Base-by-base conservation (phyloP, 2,888 invertebrate genomes). In the Drosophila percnosoma region DNA sequence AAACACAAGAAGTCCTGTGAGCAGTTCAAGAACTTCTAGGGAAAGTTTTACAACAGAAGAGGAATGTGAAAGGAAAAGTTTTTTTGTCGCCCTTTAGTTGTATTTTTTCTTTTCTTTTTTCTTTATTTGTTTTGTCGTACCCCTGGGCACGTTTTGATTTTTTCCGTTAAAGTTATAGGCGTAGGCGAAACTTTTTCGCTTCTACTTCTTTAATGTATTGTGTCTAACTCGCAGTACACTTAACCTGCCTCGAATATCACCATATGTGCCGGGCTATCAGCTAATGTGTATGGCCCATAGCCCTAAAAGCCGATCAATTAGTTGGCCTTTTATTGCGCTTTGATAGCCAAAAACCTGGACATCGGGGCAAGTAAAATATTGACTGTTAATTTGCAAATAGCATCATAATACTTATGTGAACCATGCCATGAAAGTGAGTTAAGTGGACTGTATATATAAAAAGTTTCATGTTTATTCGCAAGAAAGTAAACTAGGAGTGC, bases 221-320 rank as follows among this genome's bases (percentile, higher is more conserved):
- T 53, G 74, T 76, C 64, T 34, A 68, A 60, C 67, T 53, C 53
- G 76, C 42, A 75, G 68, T 62, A 83, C 79, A 74, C 74, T 69
- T 75, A 81, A 73, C 70, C 45, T 72, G 71, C 33, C 66, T 70
- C 60, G 58, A 64, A 55, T 55, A 75, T 40, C 58, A 38, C 59
- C 61, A 78, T 27, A 36, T 65, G 66, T 42, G 53, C 42, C 18
- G n/a, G 31, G 33, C 66, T 51, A 79, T 73, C 51, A 62, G 38
- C 65, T 74, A 78, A 78, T 69, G 52, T 49, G 33, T 52, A 38
- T 67, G 51, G 62, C 76, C 68, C 42, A 55, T 70, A 65, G 67
- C 62, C 51, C 68, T 82, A 87, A 89, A 79, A 74, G 63, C 53
- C 69, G 67, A 79, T 78, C 87, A 89, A 86, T 86, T 86, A 79